A percentile compares a stretch with the other conserved stretches of the same genome.
Evolutionary conservation across 2,797 vertebrate genomes (phyloP).

Genomic region (Tokudaia tokunoshimensis): DNA sequence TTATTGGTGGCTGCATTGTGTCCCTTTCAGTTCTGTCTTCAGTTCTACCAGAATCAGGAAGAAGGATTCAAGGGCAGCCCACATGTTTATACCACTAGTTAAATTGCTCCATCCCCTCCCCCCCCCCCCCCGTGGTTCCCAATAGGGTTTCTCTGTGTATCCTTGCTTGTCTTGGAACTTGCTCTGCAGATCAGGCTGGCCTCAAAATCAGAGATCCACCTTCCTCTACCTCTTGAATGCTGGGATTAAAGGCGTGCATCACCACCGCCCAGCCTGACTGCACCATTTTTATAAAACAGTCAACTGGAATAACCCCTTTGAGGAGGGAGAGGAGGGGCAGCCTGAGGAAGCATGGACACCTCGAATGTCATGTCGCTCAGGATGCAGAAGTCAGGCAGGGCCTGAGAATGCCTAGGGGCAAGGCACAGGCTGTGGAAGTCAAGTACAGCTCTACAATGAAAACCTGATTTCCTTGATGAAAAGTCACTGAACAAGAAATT

Average conservation of each 20-base stretch:
- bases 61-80: slow-evolving; percentile 2
- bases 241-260: neutral
- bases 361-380: neutral
- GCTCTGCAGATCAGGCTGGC: neutral
- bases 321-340: neutral
- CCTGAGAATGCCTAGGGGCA: neutral
- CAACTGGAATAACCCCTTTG: neutral
- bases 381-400: neutral
- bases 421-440: neutral
- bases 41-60: slow-evolving; percentile 56
- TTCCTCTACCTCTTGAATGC: neutral
- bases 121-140: too few species aligned
- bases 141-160: neutral
- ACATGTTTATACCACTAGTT: slow-evolving; percentile 13
- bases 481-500: slow-evolving; percentile 29
- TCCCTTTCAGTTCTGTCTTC: slow-evolving; percentile 75
- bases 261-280: neutral
- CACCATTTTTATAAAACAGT: neutral
- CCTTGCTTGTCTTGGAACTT: neutral
- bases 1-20: slow-evolving; percentile 33
- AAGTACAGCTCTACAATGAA: neutral
- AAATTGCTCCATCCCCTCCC: neutral
- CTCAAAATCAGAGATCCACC: neutral
- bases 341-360: neutral
- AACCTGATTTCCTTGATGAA: neutral